These are phyloP conservation scores for Standfussiana lucernea DNA, from an alignment of 2,888 invertebrate species.

Conservation along the genomic window DNA sequence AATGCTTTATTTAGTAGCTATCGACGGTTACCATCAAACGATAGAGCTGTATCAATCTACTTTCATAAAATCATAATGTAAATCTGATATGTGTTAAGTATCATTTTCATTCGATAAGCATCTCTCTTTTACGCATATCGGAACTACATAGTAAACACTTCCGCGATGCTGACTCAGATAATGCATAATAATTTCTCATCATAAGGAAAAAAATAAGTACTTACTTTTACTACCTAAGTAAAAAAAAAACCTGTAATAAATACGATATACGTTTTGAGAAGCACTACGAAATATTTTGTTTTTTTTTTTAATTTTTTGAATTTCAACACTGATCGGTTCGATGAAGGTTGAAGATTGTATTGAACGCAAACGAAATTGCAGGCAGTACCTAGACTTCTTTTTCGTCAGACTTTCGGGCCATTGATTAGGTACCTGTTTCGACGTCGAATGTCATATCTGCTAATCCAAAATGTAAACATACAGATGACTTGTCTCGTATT, in stretches of 20 bases:
- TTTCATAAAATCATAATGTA: conserved; percentile 29
- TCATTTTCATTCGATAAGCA: neutral
- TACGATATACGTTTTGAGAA: no score
- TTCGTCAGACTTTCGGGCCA: neutral
- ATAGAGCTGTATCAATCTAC: conserved; percentile 4
- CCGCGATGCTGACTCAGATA: neutral
- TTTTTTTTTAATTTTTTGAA: no score
- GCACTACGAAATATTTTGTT: neutral
- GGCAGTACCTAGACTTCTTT: neutral
- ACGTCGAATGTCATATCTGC: neutral
- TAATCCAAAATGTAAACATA: neutral
- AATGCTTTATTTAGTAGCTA: conserved; percentile 50
- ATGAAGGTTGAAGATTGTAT: neutral
- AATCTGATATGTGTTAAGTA: conserved; percentile 21
- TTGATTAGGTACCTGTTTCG: neutral
- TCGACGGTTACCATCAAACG: conserved; percentile 25
- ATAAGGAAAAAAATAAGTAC: neutral
- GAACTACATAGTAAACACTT: conserved; percentile 11
- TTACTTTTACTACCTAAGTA: no score
- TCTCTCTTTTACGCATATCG: conserved; percentile 1
- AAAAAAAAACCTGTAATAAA: no score
- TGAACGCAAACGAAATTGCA: neutral
- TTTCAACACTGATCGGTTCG: neutral
- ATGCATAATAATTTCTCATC: neutral
- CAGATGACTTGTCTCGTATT: neutral